Conservation (phyloP, 2,797 vertebrate species). For the Acipenser transmontanus region DNA sequence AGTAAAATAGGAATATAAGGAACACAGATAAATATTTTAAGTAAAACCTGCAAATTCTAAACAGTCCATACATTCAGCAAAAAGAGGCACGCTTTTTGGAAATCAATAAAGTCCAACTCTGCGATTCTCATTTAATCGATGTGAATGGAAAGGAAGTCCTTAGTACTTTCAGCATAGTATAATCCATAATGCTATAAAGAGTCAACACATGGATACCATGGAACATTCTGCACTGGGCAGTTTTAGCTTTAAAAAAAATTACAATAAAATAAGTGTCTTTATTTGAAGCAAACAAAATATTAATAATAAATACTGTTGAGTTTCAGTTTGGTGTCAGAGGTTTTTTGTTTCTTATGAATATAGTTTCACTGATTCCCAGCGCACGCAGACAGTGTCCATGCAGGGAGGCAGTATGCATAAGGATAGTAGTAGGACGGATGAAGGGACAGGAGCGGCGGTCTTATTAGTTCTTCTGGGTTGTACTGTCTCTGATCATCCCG, state of each 20-base stretch:
- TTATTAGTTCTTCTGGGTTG: constrained; percentile 82
- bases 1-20: constrained; percentile 32
- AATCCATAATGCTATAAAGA: neutral
- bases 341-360: constrained; percentile 1
- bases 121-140: neutral
- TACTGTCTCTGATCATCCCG: constrained; percentile 98
- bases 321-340: constrained; percentile 4
- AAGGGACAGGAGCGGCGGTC: constrained; percentile 76
- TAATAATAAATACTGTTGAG: constrained; percentile 8
- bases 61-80: constrained; percentile 33
- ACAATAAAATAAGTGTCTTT: constrained; percentile 30
- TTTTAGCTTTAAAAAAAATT: constrained; percentile 18
- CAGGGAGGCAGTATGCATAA: constrained; percentile 90
- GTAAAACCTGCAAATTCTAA: constrained; percentile 7
- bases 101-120: constrained; percentile 29
- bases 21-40: constrained; percentile 24
- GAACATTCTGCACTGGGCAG: constrained; percentile 33
- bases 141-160: neutral
- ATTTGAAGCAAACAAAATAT: constrained; percentile 1
- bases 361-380: constrained; percentile 63
- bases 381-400: constrained; percentile 88
- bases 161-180: neutral
- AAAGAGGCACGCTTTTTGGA: constrained; percentile 26
- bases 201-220: constrained; percentile 29
- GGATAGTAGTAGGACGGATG: constrained; percentile 89